These are phyloP conservation scores for Silurus glanis DNA, from an alignment of 2,113 vertebrate species.

Conservation along the genomic window DNA sequence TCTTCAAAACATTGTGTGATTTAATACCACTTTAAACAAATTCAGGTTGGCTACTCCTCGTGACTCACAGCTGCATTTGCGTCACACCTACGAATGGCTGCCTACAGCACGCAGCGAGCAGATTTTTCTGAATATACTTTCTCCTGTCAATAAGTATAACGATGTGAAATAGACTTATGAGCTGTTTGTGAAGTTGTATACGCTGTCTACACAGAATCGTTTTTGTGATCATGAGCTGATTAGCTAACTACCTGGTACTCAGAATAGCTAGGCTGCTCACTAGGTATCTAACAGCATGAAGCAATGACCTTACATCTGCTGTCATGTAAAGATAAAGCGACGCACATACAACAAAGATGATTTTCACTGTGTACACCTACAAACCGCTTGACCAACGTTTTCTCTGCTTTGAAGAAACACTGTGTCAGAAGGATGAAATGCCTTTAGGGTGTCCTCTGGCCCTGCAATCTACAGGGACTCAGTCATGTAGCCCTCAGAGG, in stretches of 20 bases:
- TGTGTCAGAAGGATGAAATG: background rate
- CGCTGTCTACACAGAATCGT: background rate
- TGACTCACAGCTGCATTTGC: background rate
- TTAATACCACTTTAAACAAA: conserved; percentile 16
- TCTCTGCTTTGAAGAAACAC: background rate
- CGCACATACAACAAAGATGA: background rate
- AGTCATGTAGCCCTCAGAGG: background rate
- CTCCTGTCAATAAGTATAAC: background rate
- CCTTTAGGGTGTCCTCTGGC: background rate
- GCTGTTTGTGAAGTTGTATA: too few species aligned
- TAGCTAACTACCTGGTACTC: background rate
- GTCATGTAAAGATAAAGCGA: background rate
- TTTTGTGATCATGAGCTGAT: background rate
- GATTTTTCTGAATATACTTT: background rate
- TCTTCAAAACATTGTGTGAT: background rate
- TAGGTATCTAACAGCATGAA: background rate
- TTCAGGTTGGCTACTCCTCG: background rate
- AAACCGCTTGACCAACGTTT: background rate
- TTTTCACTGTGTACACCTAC: background rate
- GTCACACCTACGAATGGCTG: background rate
- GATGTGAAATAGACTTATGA: background rate
- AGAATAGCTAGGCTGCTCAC: background rate
- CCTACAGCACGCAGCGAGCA: background rate
- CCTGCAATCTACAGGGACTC: background rate
- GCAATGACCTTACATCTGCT: background rate